Evolutionary conservation across 2,888 invertebrate species (phyloP), one percentile per base, ranked within the genome.

Genomic region (Entomobrya multifasciata): DNA sequence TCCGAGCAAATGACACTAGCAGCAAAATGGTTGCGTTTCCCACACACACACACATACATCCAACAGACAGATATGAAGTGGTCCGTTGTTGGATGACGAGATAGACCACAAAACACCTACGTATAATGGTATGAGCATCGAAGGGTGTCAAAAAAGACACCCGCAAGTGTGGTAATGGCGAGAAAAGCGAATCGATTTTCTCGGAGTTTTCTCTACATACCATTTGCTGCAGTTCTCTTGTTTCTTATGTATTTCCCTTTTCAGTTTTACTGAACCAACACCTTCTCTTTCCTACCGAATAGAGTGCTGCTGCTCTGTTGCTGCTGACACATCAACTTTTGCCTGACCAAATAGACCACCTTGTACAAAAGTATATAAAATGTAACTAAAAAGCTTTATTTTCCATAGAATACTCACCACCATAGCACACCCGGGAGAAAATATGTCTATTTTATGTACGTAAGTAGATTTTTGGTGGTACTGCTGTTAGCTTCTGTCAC

Each of bases 61-160:
- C 52, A 36, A 36, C 4, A 72, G 49, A 27, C 15, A 72, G 49
- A 72, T 27, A 52, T 72, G 49, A 72, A 72, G 72, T 70, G 70
- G 10, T 72, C 72, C n/a, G n/a, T n/a, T 52, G 10, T 55, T 55
- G 30, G 30, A 41, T 6, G 62, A 65, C 65, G 10, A 79, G 79
- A 79, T 47, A 79, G 79, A 79, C 79, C 79, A 65, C 79, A 79
- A 65, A 36, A 65, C 49, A 65, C 55, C 44, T 49, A 57, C 47
- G 22, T 27, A 76, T 55, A 70, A 86, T 81, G 55, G 80, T 86
- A 74, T 80, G 86, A 80, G 57, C 55, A 57, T 76, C 57, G 83
- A 87, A 86, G 89, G 89, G 90, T 90, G 90, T 90, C 87, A 89
- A 89, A 89, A 83, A 44, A 86, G 88, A 89, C 89, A 90, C 90